Base-by-base conservation (phyloP, 2,888 invertebrate genomes). In the Dascillus cervinus region DNA sequence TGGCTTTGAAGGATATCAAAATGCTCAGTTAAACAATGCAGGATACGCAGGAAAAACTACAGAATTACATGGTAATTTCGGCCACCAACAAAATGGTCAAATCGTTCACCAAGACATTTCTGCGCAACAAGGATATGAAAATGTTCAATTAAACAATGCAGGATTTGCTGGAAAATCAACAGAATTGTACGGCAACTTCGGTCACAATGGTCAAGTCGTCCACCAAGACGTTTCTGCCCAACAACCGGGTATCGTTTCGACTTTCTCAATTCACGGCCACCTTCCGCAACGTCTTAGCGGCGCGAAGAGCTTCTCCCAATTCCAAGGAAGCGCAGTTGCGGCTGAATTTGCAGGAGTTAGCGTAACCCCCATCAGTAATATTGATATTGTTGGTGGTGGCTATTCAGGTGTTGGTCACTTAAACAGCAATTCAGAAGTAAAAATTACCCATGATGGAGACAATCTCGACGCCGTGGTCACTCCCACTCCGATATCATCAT, bases 371-470 rank as follows among this genome's bases (percentile, higher is more conserved):
- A 10, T 27, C 19, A 48, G 45, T 15, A 49, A 47, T 11, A 44
- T 57, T 11, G 55, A 60, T 29, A 60, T 61, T 12, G 41, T 60
- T 11, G 57, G 57, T 11, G 57, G 58, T 8, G 61, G 59, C 12
- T 54, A 54, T 32, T 61, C 61, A 3, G 56, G 53, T 15, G 58
- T 61, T 6, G 57, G 52, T 33, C 23, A 15, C 5, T 22, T 20
- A 9, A 13, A 15, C 2, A 19, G 2, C 3, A 12, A 24, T 6
- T 26, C 42, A 15, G 50, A 42, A 6, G 43, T 54, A n/a, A 38
- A 55, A 29, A 31, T 49, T n/a, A 41, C 32, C 5, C 48, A 52
- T 25, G 48, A 55, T 32, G 49, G 52, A 4, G 42, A 44, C 19
- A 39, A 47, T 14, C 34, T 47, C 19, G 41, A 33, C 15, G 40